Base-by-base conservation (phyloP, 2,888 invertebrate genomes). In the Epinotia ramella region DNA sequence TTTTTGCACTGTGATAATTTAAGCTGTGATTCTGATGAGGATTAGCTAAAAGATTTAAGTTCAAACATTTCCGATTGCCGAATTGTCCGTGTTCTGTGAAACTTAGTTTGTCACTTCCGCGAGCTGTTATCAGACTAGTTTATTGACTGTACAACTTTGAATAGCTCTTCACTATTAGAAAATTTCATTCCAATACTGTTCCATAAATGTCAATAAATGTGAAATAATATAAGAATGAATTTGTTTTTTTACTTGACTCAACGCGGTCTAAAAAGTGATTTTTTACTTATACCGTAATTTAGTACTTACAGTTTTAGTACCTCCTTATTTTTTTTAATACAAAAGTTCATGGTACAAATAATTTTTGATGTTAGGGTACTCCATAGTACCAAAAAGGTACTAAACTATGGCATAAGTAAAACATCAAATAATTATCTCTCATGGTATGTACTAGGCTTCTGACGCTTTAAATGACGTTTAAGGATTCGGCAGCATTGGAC, bases 1-100 rank as follows among this genome's bases (percentile, higher is more conserved):
- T 88, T 88, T 86, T 91, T 91, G 86, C 87, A 90, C 93, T 93
- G 93, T 94, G 94, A 93, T 93, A 93, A 89, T 89, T 91, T 86
- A 84, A 84, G 82, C 82, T 89, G 87, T 89, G 86, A 85, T 89
- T 88, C 86, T 87, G 85, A 83, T 88, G 91, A 89, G 90, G 89
- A 89, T 91, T 90, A 86, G 87, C 87, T 87, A 83, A 86, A 70
- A 63, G 18, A 16, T 13, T 18, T 72, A 46, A 28, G 53, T 67
- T 53, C 40, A 62, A 65, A 65, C 16, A 44, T 71, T 24, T 71
- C 70, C 24, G 57, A 69, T 57, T 57, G 57, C 44, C 44, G 46
- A 70, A 9, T 59, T 68, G 69, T 57, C 69, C 49, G 59, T 74
- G 57, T 59, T 53, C 28, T 33, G 28, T 18, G 28, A 62, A 67